Evolutionary conservation across 2,888 invertebrate genomes (phyloP).

Genomic region (Tortrix viridana): DNA sequence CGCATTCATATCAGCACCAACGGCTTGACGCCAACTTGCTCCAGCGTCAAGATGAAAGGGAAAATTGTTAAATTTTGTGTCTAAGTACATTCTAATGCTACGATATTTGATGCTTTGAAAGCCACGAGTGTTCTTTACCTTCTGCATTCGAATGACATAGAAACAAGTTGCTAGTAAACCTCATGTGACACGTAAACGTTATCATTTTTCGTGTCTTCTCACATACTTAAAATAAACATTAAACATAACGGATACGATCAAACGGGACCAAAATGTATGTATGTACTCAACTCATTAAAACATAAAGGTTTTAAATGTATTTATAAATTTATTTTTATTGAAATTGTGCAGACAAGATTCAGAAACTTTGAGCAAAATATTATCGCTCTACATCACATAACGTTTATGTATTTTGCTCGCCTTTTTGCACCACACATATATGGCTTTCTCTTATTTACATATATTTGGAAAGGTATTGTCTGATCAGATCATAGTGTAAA

Average conservation of each 20-base stretch:
- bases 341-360: neutral
- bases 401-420: slow-evolving; percentile 17
- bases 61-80: slow-evolving; percentile 11
- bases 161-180: no score
- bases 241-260: slow-evolving; percentile 5
- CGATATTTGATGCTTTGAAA: neutral
- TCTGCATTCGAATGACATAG: no score
- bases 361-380: slow-evolving; percentile 25
- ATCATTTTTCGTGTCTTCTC: no score
- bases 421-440: slow-evolving; percentile 11
- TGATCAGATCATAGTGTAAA: slow-evolving; percentile 34
- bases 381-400: neutral
- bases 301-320: neutral
- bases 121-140: no score
- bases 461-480: slow-evolving; percentile 35
- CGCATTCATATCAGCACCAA: slow-evolving; percentile 10
- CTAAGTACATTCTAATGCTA: slow-evolving; percentile 11
- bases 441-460: slow-evolving; percentile 24
- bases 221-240: neutral
- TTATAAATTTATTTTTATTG: neutral
- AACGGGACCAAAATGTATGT: slow-evolving; percentile 22
- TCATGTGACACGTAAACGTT: no score
- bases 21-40: neutral
- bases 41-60: slow-evolving; percentile 2
- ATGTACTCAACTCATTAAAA: slow-evolving; percentile 11